Conservation (phyloP, 2,113 vertebrate species). For the Misgurnus anguillicaudatus region DNA sequence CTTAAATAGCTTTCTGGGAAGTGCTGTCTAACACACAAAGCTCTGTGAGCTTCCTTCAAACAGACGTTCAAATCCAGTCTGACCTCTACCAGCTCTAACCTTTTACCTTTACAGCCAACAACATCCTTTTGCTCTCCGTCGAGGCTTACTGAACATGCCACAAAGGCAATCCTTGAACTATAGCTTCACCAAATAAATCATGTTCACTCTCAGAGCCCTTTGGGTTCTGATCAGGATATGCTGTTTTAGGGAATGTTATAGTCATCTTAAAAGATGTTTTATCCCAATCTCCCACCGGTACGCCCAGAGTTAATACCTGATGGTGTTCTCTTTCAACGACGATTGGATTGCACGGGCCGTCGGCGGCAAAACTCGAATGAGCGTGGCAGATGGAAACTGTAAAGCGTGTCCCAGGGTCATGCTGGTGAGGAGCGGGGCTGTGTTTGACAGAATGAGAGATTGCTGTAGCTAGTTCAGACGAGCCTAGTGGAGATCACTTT, state of each 20-base stretch:
- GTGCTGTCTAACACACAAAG: neutral
- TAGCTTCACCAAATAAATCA: slow-evolving; percentile 29
- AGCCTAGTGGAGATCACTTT: slow-evolving; percentile 49
- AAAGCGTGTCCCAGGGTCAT: slow-evolving; percentile 43
- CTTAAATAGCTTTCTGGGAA: neutral
- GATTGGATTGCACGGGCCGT: slow-evolving; percentile 38
- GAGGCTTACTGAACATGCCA: slow-evolving; percentile 21
- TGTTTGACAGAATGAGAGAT: slow-evolving; percentile 39
- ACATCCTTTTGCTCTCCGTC: slow-evolving; percentile 24
- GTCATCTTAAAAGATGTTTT: slow-evolving; percentile 16
- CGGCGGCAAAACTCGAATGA: slow-evolving; percentile 25
- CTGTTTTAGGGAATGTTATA: slow-evolving; percentile 13
- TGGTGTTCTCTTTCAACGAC: slow-evolving; percentile 15
- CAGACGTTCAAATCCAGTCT: neutral
- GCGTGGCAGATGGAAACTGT: slow-evolving; percentile 35
- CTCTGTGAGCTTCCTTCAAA: neutral
- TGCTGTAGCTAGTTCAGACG: slow-evolving; percentile 36
- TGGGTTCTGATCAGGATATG: neutral
- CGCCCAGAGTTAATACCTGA: slow-evolving; percentile 4
- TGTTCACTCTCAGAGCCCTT: neutral
- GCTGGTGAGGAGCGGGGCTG: slow-evolving; percentile 15
- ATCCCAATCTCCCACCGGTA: neutral
- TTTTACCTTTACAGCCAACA: neutral
- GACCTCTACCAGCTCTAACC: neutral
- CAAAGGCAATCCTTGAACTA: neutral